These are phyloP conservation scores for Cebidichthys violaceus DNA, from an alignment of 2,113 vertebrate genomes.

Conservation along the genomic window DNA sequence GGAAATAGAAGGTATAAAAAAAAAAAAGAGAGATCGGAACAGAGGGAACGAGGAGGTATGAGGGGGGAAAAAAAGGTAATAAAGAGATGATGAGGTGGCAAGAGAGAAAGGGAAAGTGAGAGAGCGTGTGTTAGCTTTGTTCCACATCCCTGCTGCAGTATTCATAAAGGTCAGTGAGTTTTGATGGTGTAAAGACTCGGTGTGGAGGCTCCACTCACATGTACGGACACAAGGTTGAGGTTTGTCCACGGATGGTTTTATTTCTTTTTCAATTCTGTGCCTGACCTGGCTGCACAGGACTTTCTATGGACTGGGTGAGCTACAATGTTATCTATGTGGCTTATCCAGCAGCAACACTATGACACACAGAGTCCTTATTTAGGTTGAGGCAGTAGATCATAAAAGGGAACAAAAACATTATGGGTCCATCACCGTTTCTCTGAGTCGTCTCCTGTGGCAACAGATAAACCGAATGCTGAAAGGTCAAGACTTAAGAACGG, in stretches of 20 bases:
- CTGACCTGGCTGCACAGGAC: constrained; percentile 30
- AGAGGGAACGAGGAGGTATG: constrained; percentile 12
- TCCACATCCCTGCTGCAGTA: constrained; percentile 64
- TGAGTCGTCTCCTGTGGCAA: neutral
- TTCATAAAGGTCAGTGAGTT: constrained; percentile 73
- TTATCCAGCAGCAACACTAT: neutral
- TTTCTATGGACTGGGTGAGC: neutral
- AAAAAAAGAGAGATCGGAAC: constrained; percentile 24
- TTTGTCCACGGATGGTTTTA: neutral
- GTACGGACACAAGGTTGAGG: constrained; percentile 21
- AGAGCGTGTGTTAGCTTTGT: constrained; percentile 42
- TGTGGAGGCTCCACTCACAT: constrained; percentile 28
- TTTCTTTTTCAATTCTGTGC: neutral
- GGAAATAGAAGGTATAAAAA: constrained; percentile 57
- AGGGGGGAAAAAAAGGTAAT: constrained; percentile 34
- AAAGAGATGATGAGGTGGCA: constrained; percentile 49
- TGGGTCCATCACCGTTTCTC: neutral
- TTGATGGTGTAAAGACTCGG: constrained; percentile 43
- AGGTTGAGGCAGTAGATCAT: neutral
- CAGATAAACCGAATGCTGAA: neutral
- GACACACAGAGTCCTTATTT: neutral
- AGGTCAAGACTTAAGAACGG: neutral
- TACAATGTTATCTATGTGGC: too few species aligned
- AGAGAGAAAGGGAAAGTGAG: constrained; percentile 3
- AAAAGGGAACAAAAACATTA: neutral